These are phyloP conservation scores for Lacerta agilis DNA, from an alignment of 2,797 vertebrate genomes.

Conservation along the genomic window DNA sequence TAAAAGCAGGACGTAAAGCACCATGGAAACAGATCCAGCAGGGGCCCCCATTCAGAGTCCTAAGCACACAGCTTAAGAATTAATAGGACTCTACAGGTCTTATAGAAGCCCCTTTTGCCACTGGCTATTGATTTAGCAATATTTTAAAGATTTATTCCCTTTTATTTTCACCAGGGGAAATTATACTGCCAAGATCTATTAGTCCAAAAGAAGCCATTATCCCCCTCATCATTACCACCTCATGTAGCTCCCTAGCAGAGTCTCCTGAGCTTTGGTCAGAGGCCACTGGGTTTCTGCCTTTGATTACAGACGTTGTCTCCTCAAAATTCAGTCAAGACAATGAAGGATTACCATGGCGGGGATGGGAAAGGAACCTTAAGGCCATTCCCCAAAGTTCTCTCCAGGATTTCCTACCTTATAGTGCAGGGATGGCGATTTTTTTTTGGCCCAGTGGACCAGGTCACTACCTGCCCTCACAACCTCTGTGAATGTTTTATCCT, in stretches of 20 bases:
- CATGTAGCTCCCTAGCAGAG: conserved; percentile 43
- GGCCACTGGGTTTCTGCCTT: not conserved
- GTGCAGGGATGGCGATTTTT: not conserved
- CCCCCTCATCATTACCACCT: conserved; percentile 57
- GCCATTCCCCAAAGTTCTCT: fast-evolving
- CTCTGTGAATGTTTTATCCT: not conserved
- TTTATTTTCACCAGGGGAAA: conserved; percentile 75
- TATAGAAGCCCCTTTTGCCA: conserved; percentile 64
- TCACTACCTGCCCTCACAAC: not conserved
- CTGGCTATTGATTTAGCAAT: conserved; percentile 75
- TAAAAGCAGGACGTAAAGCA: not conserved
- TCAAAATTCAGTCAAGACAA: not conserved
- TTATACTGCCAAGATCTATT: conserved; percentile 74
- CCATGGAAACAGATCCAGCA: not conserved
- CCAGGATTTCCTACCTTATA: fast-evolving
- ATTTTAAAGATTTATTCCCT: conserved; percentile 72
- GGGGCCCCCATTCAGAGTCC: not conserved
- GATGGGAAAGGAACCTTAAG: not conserved
- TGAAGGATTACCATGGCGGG: not conserved
- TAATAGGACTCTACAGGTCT: conserved; percentile 53
- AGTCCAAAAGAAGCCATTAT: conserved; percentile 71
- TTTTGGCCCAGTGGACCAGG: too few relatives aligned
- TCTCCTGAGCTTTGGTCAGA: conserved; percentile 35
- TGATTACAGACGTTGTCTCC: not conserved
- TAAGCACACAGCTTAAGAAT: conserved; percentile 51